Base-by-base conservation (phyloP, 2,888 invertebrate species). In the Ganaspis brasiliensis region DNA sequence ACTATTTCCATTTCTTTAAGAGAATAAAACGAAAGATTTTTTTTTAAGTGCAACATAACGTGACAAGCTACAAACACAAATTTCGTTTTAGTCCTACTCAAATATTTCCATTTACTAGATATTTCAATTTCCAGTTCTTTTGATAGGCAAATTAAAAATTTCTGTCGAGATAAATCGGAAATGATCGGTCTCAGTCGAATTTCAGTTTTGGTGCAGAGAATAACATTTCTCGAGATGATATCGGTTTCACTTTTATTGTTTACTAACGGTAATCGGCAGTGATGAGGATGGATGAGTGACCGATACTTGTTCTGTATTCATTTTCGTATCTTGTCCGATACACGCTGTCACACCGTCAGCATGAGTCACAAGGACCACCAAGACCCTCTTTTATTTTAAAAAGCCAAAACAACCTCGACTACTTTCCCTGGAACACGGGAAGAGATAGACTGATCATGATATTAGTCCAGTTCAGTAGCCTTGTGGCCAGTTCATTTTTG, bases 391-490 rank as follows among this genome's bases (percentile, higher is more conserved):
- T 4, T 52, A 9, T 80, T 79, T 75, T 77, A 49, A 79, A 79
- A 75, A 72, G 78, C 56, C 73, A 70, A 59, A 76, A 76, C 59
- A 55, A 76, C 72, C 56, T 55, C 67, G 59, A 70, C 37, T 57
- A 72, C 67, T 61, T 67, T 71, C 52, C 59, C 37, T 59, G 24
- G 26, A 31, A 55, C 52, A 40, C 72, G 74, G 59, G 12, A 40
- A 52, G 61, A 76, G 79, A 80, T 81, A 67, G 76, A 56, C 75
- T 52, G 55, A 59, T 78, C 73, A 78, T 72, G 77, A 80, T 80
- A 82, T 76, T 81, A 75, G 73, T 81, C 83, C 82, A 84, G 83
- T 84, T 83, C 85, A 71, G 85, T 83, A 85, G 85, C 85, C 83
- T 84, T 78, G 74, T 79, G 75, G 76, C 57, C 49, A 74, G 72